These are phyloP conservation scores for Nannoperca obscura DNA, from an alignment of 2,797 vertebrate species.

Conservation along the genomic window DNA sequence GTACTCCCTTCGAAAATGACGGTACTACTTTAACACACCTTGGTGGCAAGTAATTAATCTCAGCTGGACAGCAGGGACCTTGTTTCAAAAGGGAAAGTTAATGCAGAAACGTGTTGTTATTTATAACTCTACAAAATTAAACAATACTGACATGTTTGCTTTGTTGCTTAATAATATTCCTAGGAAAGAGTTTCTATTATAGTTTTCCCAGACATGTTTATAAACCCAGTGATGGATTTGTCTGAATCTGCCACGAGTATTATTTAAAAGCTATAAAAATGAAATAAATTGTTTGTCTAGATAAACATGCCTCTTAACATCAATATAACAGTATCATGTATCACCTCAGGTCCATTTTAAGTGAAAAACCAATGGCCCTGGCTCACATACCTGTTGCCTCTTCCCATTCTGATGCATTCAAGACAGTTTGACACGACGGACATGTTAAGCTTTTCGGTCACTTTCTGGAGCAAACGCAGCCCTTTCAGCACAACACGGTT, in stretches of 20 bases:
- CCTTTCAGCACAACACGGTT: conserved; percentile 46
- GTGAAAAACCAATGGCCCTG: not conserved
- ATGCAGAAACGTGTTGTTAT: not conserved
- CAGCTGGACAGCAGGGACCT: not conserved
- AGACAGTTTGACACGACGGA: conserved; percentile 75
- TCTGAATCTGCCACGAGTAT: not conserved
- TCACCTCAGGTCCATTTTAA: not conserved
- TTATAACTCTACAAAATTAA: not conserved
- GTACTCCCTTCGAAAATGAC: not conserved
- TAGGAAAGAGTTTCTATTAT: not conserved
- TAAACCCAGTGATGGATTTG: not conserved
- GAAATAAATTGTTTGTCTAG: not conserved
- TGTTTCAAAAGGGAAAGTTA: not conserved
- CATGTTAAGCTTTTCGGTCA: conserved; percentile 71
- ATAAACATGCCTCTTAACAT: not conserved
- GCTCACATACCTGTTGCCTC: conserved; percentile 70
- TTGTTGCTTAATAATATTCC: not conserved
- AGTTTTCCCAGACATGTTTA: not conserved
- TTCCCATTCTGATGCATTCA: conserved; percentile 70
- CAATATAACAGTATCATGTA: not conserved
- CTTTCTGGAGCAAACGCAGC: conserved; percentile 54
- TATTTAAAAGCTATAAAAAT: not conserved
- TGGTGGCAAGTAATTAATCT: not conserved
- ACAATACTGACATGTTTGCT: not conserved
- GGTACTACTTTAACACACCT: not conserved